Base-by-base conservation (phyloP, 2,888 invertebrate species). In the Drosophila aldrichi region DNA sequence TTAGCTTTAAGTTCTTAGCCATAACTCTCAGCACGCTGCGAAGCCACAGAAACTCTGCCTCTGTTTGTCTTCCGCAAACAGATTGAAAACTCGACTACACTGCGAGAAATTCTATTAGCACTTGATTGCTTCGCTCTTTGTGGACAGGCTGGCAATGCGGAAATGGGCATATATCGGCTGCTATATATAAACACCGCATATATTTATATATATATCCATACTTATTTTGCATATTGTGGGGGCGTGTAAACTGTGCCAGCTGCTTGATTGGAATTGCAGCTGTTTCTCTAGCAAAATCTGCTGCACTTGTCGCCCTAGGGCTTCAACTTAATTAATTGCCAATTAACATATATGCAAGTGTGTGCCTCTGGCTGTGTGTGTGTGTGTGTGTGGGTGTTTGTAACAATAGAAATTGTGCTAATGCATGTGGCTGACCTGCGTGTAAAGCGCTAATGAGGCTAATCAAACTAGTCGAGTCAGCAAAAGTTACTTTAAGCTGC, bases 311-410 rank as follows among this genome's bases (percentile, higher is more conserved):
- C 70, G 69, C 63, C 64, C 68, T 54, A 52, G 59, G 34, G 55
- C 70, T 58, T 72, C 68, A 74, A 77, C 59, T 76, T 69, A 88
- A 89, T 86, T 89, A 89, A 89, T 70, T 58, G 48, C 82, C 70
- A 80, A 86, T 85, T 86, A 89, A 69, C 89, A 89, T 89, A 80
- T 71, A 55, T 67, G 57, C 16, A 22, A n/a, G 29, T 51, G 12
- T 25, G 20, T 44, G 52, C 8, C 12, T 49, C 10, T 2, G 32
- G 2, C 10, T 32, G 12, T 34, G 8, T 20, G 9, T 22, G 51
- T 38, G 46, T 16, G 43, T 51, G 43, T 32, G n/a, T 43, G 29
- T 56, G 44, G 12, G 69, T 57, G 52, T 51, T 38, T 65, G 51
- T 41, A 48, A 41, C 60, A 70, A 63, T 66, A 71, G 25, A 36